phyloP scores from a whole-genome alignment of 23 tunicate species.

The Halocynthia roretzi region DNA sequence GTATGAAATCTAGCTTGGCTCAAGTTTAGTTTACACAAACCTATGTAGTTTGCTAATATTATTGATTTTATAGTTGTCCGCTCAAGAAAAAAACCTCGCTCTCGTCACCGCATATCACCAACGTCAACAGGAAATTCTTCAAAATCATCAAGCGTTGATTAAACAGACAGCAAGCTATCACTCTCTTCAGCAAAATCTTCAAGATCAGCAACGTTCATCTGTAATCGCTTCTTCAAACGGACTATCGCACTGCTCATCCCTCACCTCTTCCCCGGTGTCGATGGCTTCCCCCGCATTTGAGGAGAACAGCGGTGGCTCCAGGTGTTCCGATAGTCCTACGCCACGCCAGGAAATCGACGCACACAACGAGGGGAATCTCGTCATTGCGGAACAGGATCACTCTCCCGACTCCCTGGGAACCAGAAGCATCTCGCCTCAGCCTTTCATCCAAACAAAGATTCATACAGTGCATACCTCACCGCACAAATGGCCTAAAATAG shows the following conservation, averaged over 20 bases:
- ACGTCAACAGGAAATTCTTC: constrained; percentile 5
- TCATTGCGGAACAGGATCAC: constrained; percentile 11
- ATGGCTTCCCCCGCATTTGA: constrained; percentile 25
- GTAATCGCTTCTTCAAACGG: not conserved
- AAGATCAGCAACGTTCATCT: constrained; percentile 4
- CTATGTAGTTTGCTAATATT: too few relatives aligned
- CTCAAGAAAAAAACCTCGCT: too few relatives aligned
- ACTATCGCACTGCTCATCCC: constrained; percentile 6
- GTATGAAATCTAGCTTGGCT: too few relatives aligned
- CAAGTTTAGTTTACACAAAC: too few relatives aligned
- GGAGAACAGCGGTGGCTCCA: constrained; percentile 18
- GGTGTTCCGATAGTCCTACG: constrained; percentile 12
- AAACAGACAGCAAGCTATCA: constrained; percentile 14
- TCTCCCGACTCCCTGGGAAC: constrained; percentile 2
- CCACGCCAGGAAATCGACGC: constrained; percentile 1
- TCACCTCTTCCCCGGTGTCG: constrained; percentile 27
- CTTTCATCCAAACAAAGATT: constrained; percentile 5
- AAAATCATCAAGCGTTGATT: constrained; percentile 1
- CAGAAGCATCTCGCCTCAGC: constrained; percentile 6
- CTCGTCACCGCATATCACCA: constrained; percentile 12
- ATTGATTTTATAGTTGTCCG: too few relatives aligned
- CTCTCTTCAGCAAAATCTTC: not conserved
- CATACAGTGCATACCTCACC: constrained; percentile 4
- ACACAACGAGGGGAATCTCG: not conserved
- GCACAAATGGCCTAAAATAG: constrained; percentile 22